Evolutionary conservation across 2,797 vertebrate genomes (phyloP).

Genomic region (Pteronotus mesoamericanus): DNA sequence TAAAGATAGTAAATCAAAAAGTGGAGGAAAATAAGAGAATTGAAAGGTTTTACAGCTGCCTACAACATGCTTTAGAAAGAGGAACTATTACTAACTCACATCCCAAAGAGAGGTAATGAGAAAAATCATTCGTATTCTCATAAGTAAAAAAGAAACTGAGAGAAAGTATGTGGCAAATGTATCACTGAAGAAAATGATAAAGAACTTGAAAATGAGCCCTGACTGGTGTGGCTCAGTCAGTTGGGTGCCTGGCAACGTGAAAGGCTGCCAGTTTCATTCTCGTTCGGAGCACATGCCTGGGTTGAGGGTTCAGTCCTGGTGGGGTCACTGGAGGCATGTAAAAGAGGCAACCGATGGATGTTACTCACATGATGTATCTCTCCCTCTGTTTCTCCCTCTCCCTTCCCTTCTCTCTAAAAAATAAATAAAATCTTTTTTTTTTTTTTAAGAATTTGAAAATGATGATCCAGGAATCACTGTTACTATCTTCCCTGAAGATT

Average conservation of each 20-base stretch:
- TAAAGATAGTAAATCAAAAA: conserved; percentile 90
- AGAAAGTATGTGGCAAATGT: fast-evolving
- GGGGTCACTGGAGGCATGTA: too few relatives aligned
- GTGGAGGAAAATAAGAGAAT: conserved; percentile 92
- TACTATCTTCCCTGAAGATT: conserved; percentile 59
- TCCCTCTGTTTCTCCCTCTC: background rate
- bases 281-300: too few relatives aligned
- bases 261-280: too few relatives aligned
- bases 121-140: conserved; percentile 49
- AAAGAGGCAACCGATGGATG: background rate
- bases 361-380: background rate
- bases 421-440: background rate
- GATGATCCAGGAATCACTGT: conserved; percentile 18
- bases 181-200: background rate
- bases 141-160: conserved; percentile 74
- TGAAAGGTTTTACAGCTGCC: conserved; percentile 86
- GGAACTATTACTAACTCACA: background rate
- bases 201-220: background rate
- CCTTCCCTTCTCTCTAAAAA: background rate
- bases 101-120: background rate
- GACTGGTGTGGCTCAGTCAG: background rate
- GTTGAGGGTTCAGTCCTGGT: background rate
- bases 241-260: background rate
- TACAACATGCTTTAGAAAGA: conserved; percentile 78
- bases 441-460: background rate